phyloP scores from a whole-genome alignment of 2,797 vertebrate species.

The Labroides dimidiatus region DNA sequence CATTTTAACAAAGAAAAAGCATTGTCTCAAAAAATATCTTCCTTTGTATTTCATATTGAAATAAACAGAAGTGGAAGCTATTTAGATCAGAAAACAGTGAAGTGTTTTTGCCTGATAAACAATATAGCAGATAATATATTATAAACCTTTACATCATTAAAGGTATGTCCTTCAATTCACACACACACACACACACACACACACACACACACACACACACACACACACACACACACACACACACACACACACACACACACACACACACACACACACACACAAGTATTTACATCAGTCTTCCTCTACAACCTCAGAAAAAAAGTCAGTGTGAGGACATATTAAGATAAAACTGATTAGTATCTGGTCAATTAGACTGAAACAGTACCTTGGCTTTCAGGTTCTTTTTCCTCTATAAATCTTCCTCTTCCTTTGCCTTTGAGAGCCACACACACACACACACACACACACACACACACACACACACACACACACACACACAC shows the following conservation, averaged over 20 bases:
- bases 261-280: too few relatives aligned
- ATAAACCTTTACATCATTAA: not conserved
- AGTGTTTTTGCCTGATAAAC: not conserved
- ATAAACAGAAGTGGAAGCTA: not conserved
- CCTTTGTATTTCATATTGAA: not conserved
- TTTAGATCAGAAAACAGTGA: not conserved
- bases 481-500: constrained; percentile 1
- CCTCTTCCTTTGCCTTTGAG: constrained; percentile 33
- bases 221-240: too few relatives aligned
- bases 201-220: too few relatives aligned
- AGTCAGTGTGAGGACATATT: not conserved
- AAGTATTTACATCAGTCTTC: too few relatives aligned
- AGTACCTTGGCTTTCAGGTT: constrained; percentile 41
- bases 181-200: too few relatives aligned
- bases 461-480: not conserved
- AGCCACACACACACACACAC: constrained; percentile 4
- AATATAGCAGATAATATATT: too few relatives aligned
- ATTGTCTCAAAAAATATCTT: not conserved
- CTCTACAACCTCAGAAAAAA: too few relatives aligned
- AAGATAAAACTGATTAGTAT: too few relatives aligned
- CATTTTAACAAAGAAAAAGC: not conserved
- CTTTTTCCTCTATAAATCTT: not conserved
- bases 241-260: too few relatives aligned
- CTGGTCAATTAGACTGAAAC: not conserved
- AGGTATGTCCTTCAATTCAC: not conserved